Base-by-base conservation (phyloP, 2,888 invertebrate species). In the Odontomyia ornata region DNA sequence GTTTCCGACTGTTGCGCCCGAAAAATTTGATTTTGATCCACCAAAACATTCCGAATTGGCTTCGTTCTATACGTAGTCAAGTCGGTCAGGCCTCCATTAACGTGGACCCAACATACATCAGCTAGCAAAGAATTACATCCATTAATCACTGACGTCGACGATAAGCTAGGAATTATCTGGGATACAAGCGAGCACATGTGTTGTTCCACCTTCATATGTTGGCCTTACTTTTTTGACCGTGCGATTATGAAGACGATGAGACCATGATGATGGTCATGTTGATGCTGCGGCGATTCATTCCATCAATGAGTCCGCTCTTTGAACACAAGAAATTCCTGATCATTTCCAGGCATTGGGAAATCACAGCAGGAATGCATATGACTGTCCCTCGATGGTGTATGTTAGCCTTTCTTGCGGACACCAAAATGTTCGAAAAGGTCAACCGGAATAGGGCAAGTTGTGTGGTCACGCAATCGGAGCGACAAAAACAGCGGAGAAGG, bases 131-230 rank as follows among this genome's bases (percentile, higher is more conserved):
- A 30, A 64, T 30, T 65, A 36, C 36, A 36, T 18, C 65, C 65
- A 65, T 65, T 65, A 36, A 65, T 65, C 65, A 65, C 36, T 65
- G 65, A 30, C 65, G 65, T 65, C 36, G 27, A 36, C 30, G 18
- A 65, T 18, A 60, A 36, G 65, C 30, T 43, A 5, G 18, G 65
- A 30, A 36, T 65, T 36, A 65, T 65, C 65, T 65, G 65, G 52
- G 4, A 52, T 4, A 52, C 36, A 36, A 36, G 5, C 5, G 36
- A 4, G 3, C 52, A 52, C 13, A 52, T 52, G 52, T 52, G 5
- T 18, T 52, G n/a, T 13, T 52, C 52, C 5, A 28, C 28, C 15
- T 11, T 64, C n/a, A n/a, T n/a, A n/a, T n/a, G n/a, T n/a, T n/a
- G n/a, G n/a, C n/a, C n/a, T n/a, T n/a, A 36, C 36, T 36, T 9